phyloP scores from a whole-genome alignment of 2,113 vertebrate species.

The Oxygymnocypris stewartii region DNA sequence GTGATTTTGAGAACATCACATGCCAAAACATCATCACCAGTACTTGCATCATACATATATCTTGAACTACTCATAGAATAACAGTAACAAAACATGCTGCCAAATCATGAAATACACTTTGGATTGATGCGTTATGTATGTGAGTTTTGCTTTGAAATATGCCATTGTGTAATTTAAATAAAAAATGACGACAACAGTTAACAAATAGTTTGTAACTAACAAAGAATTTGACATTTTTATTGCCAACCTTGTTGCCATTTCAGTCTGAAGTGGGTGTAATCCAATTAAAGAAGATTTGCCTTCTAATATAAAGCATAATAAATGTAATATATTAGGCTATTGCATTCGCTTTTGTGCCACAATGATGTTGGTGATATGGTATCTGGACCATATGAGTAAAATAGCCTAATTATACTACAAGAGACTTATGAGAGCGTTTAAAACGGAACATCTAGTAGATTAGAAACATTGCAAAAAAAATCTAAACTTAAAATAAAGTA shows the following conservation, averaged over 20 bases:
- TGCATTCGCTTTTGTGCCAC: neutral
- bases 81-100: neutral
- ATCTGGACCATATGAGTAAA: too few species aligned
- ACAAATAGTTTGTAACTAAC: neutral
- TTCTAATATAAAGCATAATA: neutral
- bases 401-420: neutral
- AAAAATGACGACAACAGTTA: neutral
- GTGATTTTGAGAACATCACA: neutral
- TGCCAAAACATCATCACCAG: neutral
- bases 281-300: neutral
- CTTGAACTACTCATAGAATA: neutral
- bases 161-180: neutral
- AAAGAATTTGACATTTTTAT: neutral
- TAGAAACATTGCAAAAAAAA: too few species aligned
- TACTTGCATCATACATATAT: neutral
- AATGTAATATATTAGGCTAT: neutral
- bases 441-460: too few species aligned
- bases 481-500: too few species aligned
- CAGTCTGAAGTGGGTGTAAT: too few species aligned
- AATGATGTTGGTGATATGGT: neutral
- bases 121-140: too few species aligned
- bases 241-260: neutral
- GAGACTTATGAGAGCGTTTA: too few species aligned
- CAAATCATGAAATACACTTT: neutral
- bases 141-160: neutral